These are phyloP conservation scores for Junco hyemalis DNA, from an alignment of 2,113 vertebrate species.

Conservation along the genomic window DNA sequence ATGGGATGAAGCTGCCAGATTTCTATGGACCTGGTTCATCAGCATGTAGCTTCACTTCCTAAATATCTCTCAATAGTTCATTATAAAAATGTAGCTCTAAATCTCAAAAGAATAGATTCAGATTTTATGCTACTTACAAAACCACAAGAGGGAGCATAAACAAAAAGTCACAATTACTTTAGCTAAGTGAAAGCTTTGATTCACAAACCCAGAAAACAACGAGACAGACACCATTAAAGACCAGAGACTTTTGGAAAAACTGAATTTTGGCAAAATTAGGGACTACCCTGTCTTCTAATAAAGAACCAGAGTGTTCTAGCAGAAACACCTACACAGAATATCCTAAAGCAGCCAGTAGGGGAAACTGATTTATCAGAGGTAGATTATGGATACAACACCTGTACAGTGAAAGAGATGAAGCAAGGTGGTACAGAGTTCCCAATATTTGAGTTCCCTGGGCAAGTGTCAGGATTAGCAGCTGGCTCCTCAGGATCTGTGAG, in stretches of 20 bases:
- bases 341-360: background rate
- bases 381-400: background rate
- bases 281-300: background rate
- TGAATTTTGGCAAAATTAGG: background rate
- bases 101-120: background rate
- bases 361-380: background rate
- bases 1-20: background rate
- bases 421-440: background rate
- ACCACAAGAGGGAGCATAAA: background rate
- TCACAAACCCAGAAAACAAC: background rate
- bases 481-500: background rate
- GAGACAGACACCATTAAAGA: background rate
- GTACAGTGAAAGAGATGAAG: background rate
- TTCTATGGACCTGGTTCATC: background rate
- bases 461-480: constrained; percentile 16
- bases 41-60: background rate
- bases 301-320: background rate
- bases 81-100: background rate
- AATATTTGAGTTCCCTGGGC: background rate
- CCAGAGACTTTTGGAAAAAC: background rate
- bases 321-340: background rate
- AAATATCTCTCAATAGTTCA: background rate
- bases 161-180: background rate
- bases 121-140: background rate
- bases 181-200: background rate